Evolutionary conservation across 2,888 invertebrate genomes (phyloP).

Genomic region (Deilephila porcellus): DNA sequence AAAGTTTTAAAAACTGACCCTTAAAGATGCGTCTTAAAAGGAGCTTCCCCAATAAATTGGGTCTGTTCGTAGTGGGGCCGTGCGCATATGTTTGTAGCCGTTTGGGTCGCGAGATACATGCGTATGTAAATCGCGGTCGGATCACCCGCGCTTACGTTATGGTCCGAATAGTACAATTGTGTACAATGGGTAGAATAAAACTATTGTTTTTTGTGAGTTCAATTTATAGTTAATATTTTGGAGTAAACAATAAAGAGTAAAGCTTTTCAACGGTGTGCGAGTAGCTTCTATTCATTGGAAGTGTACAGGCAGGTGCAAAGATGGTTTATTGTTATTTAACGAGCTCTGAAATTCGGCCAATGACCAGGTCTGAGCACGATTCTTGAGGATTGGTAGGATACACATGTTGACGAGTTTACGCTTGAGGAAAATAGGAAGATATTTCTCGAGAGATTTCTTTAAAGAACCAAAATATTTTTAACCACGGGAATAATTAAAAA

Average conservation of each 20-base stretch:
- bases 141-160: slow-evolving; percentile 32
- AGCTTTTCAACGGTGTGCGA: no score
- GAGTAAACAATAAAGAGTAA: no score
- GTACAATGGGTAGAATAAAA: neutral
- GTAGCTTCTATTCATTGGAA: neutral
- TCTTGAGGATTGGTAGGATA: no score
- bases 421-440: no score
- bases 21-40: neutral
- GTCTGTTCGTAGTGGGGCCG: no score
- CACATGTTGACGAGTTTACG: no score
- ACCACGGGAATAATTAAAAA: no score
- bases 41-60: neutral
- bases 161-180: slow-evolving; percentile 26
- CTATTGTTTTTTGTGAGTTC: neutral
- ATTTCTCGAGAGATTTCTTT: no score
- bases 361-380: no score
- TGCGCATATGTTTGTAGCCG: neutral
- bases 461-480: no score
- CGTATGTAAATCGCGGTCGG: slow-evolving; percentile 47
- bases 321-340: neutral
- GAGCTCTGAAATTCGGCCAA: no score
- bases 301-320: neutral
- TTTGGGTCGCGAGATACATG: slow-evolving; percentile 36
- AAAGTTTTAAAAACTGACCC: neutral
- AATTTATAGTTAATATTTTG: neutral